Percentiles rank a stretch among this genome's conserved stretches.
Evolutionary conservation across 2,797 vertebrate species (phyloP).

Genomic region (Potorous gilbertii): DNA sequence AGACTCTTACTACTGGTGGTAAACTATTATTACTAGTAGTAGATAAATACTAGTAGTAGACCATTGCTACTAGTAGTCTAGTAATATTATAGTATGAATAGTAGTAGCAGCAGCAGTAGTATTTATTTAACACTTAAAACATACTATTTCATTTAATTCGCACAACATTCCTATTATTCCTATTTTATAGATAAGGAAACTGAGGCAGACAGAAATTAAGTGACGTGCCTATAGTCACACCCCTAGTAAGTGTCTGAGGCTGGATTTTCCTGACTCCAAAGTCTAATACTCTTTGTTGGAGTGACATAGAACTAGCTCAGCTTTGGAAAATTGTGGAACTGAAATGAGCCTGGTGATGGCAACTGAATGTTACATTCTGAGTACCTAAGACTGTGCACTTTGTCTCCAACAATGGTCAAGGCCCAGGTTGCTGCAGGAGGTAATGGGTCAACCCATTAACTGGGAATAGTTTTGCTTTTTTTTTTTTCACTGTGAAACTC

Average conservation of each 20-base stretch:
- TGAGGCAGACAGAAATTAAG: background rate
- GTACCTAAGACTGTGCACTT: background rate
- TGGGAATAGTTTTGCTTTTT: background rate
- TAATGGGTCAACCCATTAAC: background rate
- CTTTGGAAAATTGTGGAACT: background rate
- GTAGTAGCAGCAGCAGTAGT: background rate
- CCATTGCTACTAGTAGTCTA: background rate
- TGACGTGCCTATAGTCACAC: background rate
- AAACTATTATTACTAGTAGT: background rate
- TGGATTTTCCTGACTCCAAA: background rate
- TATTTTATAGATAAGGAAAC: background rate
- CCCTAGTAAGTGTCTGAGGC: background rate
- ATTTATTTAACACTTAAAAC: background rate
- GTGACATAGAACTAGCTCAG: background rate
- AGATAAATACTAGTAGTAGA: background rate
- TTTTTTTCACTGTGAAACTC: background rate
- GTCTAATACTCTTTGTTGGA: background rate
- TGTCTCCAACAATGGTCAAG: background rate
- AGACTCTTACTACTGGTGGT: background rate
- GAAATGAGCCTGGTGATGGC: too few relatives aligned
- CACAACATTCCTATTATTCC: background rate
- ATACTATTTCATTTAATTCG: background rate
- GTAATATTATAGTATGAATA: background rate
- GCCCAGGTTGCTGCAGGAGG: background rate
- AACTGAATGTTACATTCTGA: too few relatives aligned